Evolutionary conservation across 2,888 invertebrate genomes (phyloP).

Genomic region (Drosophila setosimentum): DNA sequence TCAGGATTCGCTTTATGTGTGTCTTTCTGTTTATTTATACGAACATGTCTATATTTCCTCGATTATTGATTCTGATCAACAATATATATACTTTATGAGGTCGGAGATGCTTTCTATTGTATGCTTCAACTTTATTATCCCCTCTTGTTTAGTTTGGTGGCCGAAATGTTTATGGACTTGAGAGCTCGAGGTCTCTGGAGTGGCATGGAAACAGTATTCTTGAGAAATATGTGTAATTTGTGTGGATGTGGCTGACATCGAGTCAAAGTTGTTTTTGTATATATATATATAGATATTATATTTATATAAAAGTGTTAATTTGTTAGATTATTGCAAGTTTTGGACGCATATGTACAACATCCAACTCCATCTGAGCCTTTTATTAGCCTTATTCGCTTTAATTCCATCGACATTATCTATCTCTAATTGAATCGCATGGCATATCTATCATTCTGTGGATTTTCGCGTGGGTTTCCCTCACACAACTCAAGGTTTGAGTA

Average conservation of each 20-base stretch:
- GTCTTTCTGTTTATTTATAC: neutral
- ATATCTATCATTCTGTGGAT: constrained; percentile 59
- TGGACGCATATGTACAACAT: neutral
- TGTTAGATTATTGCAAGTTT: neutral
- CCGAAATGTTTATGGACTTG: neutral
- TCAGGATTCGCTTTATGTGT: too few species aligned
- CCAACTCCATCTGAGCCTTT: neutral
- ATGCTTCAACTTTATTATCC: neutral
- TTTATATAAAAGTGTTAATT: neutral
- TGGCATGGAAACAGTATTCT: neutral
- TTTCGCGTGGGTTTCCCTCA: constrained; percentile 6
- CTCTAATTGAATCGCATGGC: constrained; percentile 64
- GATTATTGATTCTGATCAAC: neutral
- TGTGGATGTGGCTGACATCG: neutral
- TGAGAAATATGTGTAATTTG: neutral
- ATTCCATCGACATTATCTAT: constrained; percentile 30
- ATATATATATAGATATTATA: neutral
- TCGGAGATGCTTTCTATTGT: neutral
- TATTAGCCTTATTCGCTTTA: neutral
- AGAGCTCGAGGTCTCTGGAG: neutral
- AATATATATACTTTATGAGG: neutral
- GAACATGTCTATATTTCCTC: neutral
- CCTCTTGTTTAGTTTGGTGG: too few species aligned
- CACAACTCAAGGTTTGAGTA: constrained; percentile 45
- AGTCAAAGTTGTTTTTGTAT: neutral